Evolutionary conservation across 2,113 vertebrate species (phyloP), one percentile per base, ranked within the genome.

Genomic region (Merops nubicus): DNA sequence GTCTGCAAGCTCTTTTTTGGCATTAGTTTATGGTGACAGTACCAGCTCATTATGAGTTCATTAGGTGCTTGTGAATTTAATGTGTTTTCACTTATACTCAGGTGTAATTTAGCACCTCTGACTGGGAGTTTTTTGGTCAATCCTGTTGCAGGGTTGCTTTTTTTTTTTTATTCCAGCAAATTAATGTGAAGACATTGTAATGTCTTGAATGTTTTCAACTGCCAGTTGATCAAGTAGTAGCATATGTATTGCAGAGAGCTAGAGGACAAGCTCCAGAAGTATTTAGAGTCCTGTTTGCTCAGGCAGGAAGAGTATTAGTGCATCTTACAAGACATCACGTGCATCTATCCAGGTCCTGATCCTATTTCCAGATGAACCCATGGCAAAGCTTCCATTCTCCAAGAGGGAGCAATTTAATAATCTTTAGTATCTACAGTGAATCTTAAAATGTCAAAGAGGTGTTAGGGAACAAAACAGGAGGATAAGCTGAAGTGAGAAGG

Each of bases 101-200:
- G n/a, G 60, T 89, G 45, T 64, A 59, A 84, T 95, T 91, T 82
- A 97, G 70, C 57, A 67, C 17, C 33, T 34, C 43, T 48, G 79
- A 84, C 91, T 94, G 82, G 45, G 73, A 96, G 63, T 80, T 68
- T 88, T 88, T 88, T 64, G 68, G 93, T 91, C 78, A 81, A 40
- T 88, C 47, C 76, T 74, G 10, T 85, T 77, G 60, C 31, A 26
- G 25, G 31, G 54, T 29, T 94, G 72, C 59, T 96, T 57, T 26
- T 72, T 96, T 47, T 94, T 75, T 69, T 74, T 95, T n/a, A n/a
- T n/a, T 89, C 48, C 76, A 91, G 63, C 80, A 95, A 95, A 92
- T 96, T 76, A 86, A 87, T 53, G 25, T 53, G 43, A 88, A 53
- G 64, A 93, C 65, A 43, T 21, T 74, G 31, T 45, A 78, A 93